phyloP scores from a whole-genome alignment of 2,888 invertebrate genomes.

The Watsonalla cultraria region DNA sequence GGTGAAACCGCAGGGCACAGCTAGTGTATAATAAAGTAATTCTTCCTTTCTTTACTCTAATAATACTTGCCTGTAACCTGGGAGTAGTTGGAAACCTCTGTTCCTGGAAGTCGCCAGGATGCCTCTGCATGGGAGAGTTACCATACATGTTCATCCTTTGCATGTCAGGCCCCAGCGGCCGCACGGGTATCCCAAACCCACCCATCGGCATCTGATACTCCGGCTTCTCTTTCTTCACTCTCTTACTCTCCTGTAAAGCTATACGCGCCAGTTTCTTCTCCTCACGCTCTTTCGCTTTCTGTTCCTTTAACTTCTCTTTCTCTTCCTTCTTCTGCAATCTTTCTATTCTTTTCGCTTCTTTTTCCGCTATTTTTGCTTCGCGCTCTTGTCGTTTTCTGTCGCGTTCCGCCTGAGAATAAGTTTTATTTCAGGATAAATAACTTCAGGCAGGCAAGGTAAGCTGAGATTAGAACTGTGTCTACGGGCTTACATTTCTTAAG shows the following conservation, averaged over 20 bases:
- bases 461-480: no score
- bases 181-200: constrained; percentile 26
- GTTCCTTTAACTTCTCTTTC: constrained; percentile 65
- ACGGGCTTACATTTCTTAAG: no score
- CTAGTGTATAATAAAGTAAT: no score
- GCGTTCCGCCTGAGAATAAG: constrained; percentile 57
- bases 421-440: not conserved
- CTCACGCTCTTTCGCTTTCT: constrained; percentile 69
- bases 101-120: constrained; percentile 32
- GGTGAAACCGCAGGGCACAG: no score
- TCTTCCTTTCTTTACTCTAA: no score
- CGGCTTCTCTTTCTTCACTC: constrained; percentile 58
- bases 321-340: constrained; percentile 72
- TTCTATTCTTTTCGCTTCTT: constrained; percentile 67
- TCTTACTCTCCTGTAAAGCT: constrained; percentile 64
- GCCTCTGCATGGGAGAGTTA: constrained; percentile 10
- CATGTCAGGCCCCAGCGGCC: constrained; percentile 12
- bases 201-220: constrained; percentile 29
- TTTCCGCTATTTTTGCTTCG: constrained; percentile 70
- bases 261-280: constrained; percentile 62
- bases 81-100: constrained; percentile 49
- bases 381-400: constrained; percentile 77
- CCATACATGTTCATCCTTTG: constrained; percentile 21
- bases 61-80: constrained; percentile 38
- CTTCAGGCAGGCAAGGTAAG: no score